A percentile compares a stretch with the other conserved stretches of the same genome.
Evolutionary conservation across 2,888 invertebrate species (phyloP).

Genomic region (Polyploca ridens): DNA sequence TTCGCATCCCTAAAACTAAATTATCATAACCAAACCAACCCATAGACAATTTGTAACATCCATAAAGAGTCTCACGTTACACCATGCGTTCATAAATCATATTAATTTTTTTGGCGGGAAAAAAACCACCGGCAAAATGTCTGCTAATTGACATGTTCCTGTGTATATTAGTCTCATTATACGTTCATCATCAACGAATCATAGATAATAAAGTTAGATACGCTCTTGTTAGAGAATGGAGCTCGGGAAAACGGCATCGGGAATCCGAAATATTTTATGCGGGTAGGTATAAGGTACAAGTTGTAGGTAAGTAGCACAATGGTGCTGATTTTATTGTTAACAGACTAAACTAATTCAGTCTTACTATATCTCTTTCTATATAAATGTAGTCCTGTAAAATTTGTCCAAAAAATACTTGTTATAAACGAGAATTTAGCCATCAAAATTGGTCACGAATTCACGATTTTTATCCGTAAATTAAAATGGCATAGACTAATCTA

Average conservation of each 20-base stretch:
- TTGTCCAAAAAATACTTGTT: too few relatives aligned
- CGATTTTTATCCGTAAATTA: too few relatives aligned
- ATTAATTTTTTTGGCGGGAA: constrained; percentile 62
- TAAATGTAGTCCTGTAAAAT: too few relatives aligned
- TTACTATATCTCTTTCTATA: too few relatives aligned
- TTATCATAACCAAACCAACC: constrained; percentile 49
- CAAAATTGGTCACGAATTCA: too few relatives aligned
- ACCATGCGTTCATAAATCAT: constrained; percentile 74
- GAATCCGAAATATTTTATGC: background rate
- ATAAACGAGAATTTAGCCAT: too few relatives aligned
- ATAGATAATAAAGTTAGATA: constrained; percentile 26
- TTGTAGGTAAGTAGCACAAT: too few relatives aligned
- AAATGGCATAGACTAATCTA: too few relatives aligned
- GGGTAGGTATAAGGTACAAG: too few relatives aligned
- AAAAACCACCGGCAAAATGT: constrained; percentile 71
- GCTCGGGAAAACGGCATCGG: background rate
- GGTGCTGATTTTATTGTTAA: too few relatives aligned
- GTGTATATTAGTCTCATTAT: constrained; percentile 54
- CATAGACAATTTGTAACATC: constrained; percentile 78
- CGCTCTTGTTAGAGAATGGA: background rate
- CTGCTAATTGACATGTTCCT: constrained; percentile 83
- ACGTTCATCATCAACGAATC: constrained; percentile 40
- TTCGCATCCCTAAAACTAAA: constrained; percentile 36
- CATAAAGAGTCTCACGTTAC: constrained; percentile 75
- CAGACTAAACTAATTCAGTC: too few relatives aligned